Evolutionary conservation across 2,113 vertebrate genomes (phyloP).

Genomic region (Mellivora capensis): DNA sequence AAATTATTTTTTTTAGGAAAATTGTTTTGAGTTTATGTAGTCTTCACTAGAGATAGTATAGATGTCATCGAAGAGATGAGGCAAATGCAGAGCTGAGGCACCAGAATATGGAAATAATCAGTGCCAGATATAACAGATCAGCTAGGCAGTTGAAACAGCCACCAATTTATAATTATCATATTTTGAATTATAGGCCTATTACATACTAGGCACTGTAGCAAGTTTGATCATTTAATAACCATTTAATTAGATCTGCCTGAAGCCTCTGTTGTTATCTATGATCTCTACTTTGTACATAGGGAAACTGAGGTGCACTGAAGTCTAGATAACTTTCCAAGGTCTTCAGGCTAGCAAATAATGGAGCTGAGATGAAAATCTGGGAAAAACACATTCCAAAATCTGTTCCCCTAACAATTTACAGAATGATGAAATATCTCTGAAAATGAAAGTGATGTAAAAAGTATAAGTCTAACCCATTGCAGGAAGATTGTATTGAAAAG

Average conservation of each 20-base stretch:
- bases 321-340: neutral
- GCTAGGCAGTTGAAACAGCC: neutral
- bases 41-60: neutral
- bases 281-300: neutral
- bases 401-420: neutral
- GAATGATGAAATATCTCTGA: neutral
- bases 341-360: neutral
- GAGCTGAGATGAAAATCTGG: neutral
- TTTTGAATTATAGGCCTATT: neutral
- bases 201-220: neutral
- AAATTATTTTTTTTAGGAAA: neutral
- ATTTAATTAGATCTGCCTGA: neutral
- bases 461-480: neutral
- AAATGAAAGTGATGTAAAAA: neutral
- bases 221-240: neutral
- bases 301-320: neutral
- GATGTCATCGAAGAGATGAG: neutral
- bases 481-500: neutral
- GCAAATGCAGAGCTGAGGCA: neutral
- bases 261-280: neutral
- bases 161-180: neutral
- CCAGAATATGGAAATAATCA: neutral
- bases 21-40: neutral
- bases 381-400: neutral
- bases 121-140: neutral